Base-by-base conservation (phyloP, 2,797 vertebrate species). In the Poeciliopsis paucimaculata region DNA sequence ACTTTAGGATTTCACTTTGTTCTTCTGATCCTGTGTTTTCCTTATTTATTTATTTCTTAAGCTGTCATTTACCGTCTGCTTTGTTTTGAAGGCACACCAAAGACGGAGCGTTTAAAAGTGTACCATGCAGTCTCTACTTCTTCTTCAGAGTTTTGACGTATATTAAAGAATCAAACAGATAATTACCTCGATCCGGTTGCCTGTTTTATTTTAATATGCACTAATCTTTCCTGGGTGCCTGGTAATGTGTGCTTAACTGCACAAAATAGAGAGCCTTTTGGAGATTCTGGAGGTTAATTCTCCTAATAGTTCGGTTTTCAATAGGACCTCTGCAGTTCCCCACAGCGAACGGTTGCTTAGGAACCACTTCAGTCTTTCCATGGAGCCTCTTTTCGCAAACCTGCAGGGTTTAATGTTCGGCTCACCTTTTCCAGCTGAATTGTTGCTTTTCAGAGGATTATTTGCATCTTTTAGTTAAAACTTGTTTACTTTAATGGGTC, bases 401-500 rank as follows among this genome's bases (percentile, higher is more conserved):
- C 86, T 79, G 68, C 31, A 87, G 87, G 83, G 78, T 90, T 87
- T 82, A 82, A 87, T 87, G 86, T 82, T 68, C 80, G 64, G 62
- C 82, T 89, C 70, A 82, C 78, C 81, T 89, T 36, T 3, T 75
- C 73, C 77, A 64, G 72, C 87, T 87, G 77, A 75, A 87, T 51
- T 75, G 13, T 81, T 84, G 83, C 73, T 80, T 87, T 84, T 28
- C 76, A 73, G 75, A 87, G 83, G 84, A 91, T 91, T 88, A 89
- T 90, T 90, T 85, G 81, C 81, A 82, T 90, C 72, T 85, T 90
- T 93, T 91, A 81, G 78, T 79, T 79, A 86, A 80, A 82, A 85
- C 79, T 87, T 92, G 86, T 92, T 93, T 92, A 90, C 86, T 86
- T 91, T 87, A 75, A 86, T 91, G 91, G 82, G 78, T 84, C 68